phyloP scores from a whole-genome alignment of 1,140 invertebrate species.

The Rhopalosiphum maidis region DNA sequence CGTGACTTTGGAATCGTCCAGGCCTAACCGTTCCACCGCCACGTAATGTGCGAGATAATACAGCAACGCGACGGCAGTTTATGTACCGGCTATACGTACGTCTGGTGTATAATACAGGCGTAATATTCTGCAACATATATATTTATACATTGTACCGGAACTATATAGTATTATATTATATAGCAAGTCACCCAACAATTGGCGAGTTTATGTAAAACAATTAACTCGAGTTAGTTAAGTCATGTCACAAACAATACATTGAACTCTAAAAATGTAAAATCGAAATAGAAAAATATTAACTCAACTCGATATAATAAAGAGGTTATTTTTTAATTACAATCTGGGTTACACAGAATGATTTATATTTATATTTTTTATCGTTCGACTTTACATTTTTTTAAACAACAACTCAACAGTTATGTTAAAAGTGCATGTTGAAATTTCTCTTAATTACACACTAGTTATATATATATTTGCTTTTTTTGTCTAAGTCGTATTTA shows the following conservation, averaged over 20 bases:
- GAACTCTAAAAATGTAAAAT: not conserved
- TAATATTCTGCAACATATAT: not conserved
- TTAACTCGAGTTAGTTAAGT: not conserved
- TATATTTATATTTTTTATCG: no score
- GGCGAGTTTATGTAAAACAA: not conserved
- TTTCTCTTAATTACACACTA: not conserved
- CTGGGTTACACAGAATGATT: not conserved
- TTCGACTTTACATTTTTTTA: not conserved
- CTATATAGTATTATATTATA: not conserved
- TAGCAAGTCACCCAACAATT: not conserved
- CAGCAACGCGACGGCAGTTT: not conserved
- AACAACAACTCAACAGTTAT: not conserved
- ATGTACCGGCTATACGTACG: no score
- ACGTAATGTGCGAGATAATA: not conserved
- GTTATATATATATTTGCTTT: not conserved
- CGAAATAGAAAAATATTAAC: no score
- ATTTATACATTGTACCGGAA: not conserved
- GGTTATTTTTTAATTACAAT: not conserved
- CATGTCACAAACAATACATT: not conserved
- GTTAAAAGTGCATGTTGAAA: not conserved
- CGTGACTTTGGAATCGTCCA: slow-evolving; percentile 1
- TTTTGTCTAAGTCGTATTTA: not conserved
- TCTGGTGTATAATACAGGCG: not conserved
- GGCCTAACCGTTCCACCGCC: not conserved
- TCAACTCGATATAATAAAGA: not conserved